Conservation (phyloP, 1,140 invertebrate species). For the Conopomorpha cramerella region DNA sequence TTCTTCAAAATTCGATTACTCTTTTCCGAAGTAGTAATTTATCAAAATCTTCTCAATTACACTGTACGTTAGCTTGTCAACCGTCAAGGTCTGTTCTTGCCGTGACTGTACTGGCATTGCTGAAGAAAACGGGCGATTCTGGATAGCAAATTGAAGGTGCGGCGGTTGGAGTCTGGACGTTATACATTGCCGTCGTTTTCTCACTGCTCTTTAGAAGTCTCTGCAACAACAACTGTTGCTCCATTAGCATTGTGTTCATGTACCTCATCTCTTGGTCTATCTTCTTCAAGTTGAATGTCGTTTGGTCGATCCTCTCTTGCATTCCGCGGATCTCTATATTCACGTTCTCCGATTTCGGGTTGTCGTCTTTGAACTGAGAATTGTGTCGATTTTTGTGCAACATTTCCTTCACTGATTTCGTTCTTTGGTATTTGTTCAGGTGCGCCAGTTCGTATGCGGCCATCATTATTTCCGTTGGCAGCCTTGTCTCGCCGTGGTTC, state of each 20-base stretch:
- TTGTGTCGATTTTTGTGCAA: constrained; percentile 38
- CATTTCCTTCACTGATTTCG: constrained; percentile 38
- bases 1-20: no score
- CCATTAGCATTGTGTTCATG: constrained; percentile 34
- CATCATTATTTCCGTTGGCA: constrained; percentile 68
- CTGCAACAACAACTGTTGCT: constrained; percentile 37
- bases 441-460: constrained; percentile 67
- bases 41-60: no score
- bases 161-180: constrained; percentile 10
- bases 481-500: constrained; percentile 66
- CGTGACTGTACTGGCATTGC: no score
- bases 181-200: constrained; percentile 10
- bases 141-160: no score
- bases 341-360: constrained; percentile 26
- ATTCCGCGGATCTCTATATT: constrained; percentile 43
- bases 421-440: constrained; percentile 40
- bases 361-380: constrained; percentile 28
- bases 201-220: constrained; percentile 28
- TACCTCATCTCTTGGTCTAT: constrained; percentile 50
- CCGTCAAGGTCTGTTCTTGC: no score
- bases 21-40: no score
- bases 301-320: constrained; percentile 50
- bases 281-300: constrained; percentile 48
- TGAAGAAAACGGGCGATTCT: constrained; percentile 31
- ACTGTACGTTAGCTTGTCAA: no score